Evolutionary conservation across 2,888 invertebrate genomes (phyloP).

Genomic region (Allacma fusca): DNA sequence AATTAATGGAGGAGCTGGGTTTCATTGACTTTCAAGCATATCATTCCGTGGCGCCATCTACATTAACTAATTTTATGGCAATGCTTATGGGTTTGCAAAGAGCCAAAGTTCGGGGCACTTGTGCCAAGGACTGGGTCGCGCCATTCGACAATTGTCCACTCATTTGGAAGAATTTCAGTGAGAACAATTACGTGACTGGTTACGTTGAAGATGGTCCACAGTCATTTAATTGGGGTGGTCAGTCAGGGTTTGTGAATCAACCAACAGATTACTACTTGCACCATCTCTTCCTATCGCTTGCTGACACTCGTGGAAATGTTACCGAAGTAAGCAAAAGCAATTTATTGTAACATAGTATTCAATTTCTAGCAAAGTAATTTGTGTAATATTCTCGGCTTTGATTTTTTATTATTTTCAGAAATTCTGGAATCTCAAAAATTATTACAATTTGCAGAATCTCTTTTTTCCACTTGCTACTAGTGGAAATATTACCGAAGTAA

Average conservation of each 20-base stretch:
- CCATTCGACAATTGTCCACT: slow-evolving; percentile 75
- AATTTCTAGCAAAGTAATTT: too few species aligned
- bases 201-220: slow-evolving; percentile 79
- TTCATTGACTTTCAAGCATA: slow-evolving; percentile 10
- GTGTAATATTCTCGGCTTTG: too few species aligned
- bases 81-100: slow-evolving; percentile 73
- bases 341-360: too few species aligned
- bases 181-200: slow-evolving; percentile 77
- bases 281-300: slow-evolving; percentile 72
- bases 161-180: slow-evolving; percentile 78
- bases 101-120: slow-evolving; percentile 46
- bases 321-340: background rate
- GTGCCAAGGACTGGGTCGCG: slow-evolving; percentile 56
- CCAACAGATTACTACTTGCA: slow-evolving; percentile 84
- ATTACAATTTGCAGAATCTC: slow-evolving; percentile 81
- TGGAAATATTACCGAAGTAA: background rate
- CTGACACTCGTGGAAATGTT: background rate
- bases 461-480: slow-evolving; percentile 67
- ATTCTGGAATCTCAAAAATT: too few species aligned
- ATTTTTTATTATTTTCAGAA: too few species aligned
- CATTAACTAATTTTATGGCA: slow-evolving; percentile 87
- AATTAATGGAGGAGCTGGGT: background rate
- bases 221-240: slow-evolving; percentile 75
- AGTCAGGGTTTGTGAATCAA: slow-evolving; percentile 73
- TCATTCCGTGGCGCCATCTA: slow-evolving; percentile 66